Evolutionary conservation across 2,797 vertebrate genomes (phyloP).

Genomic region (Prunella strophiata): DNA sequence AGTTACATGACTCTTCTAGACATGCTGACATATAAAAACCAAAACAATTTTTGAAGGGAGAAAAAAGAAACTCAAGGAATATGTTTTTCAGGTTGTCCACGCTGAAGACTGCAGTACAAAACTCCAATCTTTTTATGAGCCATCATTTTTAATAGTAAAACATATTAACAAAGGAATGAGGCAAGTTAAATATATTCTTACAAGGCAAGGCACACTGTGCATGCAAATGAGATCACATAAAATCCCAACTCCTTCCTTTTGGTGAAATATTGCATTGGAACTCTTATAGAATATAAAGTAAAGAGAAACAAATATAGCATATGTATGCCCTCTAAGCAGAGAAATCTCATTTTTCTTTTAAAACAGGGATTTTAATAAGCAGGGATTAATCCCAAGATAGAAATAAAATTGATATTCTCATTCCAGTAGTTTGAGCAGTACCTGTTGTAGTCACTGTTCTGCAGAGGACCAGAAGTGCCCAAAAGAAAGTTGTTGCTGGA

Average conservation of each 20-base stretch:
- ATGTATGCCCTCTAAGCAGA: neutral
- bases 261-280: neutral
- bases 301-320: neutral
- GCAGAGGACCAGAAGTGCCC: neutral
- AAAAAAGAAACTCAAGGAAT: conserved; percentile 5
- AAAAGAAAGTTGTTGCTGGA: neutral
- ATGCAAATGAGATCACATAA: conserved; percentile 5
- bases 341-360: neutral
- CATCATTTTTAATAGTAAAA: neutral
- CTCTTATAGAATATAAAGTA: neutral
- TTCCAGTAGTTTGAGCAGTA: neutral
- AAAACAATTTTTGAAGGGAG: neutral
- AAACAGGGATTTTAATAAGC: neutral
- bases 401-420: neutral
- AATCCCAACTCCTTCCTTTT: neutral
- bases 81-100: neutral
- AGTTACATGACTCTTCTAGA: conserved; percentile 50
- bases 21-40: neutral
- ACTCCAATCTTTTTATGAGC: neutral
- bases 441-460: neutral
- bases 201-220: neutral
- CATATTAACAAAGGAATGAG: neutral
- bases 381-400: neutral
- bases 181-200: conserved; percentile 34
- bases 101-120: neutral